Percentiles rank a stretch among this genome's conserved stretches.
Evolutionary conservation across 2,113 vertebrate genomes (phyloP).

Genomic region (Xenus cinereus): DNA sequence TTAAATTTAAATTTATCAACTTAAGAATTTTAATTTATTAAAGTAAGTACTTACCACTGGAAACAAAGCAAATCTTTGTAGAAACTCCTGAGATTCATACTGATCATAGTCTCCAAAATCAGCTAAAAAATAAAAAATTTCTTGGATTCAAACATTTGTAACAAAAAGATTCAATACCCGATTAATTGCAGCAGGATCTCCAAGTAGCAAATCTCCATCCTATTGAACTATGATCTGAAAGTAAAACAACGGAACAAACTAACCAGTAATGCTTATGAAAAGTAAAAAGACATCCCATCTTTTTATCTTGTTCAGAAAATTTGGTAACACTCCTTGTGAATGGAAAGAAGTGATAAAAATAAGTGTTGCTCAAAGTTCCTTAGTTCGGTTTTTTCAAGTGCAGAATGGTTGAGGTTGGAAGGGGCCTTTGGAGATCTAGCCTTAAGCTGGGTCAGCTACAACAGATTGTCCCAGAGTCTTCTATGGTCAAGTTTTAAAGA

Average conservation of each 20-base stretch:
- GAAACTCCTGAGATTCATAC: constrained; percentile 97
- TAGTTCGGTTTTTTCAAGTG: neutral
- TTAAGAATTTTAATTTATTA: neutral
- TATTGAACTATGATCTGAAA: neutral
- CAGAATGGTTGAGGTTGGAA: neutral
- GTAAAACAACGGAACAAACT: neutral
- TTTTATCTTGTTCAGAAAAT: neutral
- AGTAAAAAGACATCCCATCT: neutral
- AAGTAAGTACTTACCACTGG: constrained; percentile 87
- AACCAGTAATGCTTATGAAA: neutral
- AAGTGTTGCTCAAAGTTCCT: neutral
- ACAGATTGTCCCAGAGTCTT: neutral
- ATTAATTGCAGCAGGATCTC: neutral
- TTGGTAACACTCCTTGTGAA: neutral
- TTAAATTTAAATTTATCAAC: neutral
- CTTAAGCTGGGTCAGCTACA: neutral
- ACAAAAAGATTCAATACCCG: neutral
- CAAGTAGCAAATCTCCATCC: neutral
- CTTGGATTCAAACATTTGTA: constrained; percentile 16
- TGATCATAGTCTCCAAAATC: constrained; percentile 97
- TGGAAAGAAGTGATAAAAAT: neutral
- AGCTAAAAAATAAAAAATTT: constrained; percentile 74
- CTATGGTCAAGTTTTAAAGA: neutral
- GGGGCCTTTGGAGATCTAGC: neutral
- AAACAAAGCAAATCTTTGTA: constrained; percentile 94